phyloP scores from a whole-genome alignment of 2,113 vertebrate genomes.

The Percopsis transmontana region DNA sequence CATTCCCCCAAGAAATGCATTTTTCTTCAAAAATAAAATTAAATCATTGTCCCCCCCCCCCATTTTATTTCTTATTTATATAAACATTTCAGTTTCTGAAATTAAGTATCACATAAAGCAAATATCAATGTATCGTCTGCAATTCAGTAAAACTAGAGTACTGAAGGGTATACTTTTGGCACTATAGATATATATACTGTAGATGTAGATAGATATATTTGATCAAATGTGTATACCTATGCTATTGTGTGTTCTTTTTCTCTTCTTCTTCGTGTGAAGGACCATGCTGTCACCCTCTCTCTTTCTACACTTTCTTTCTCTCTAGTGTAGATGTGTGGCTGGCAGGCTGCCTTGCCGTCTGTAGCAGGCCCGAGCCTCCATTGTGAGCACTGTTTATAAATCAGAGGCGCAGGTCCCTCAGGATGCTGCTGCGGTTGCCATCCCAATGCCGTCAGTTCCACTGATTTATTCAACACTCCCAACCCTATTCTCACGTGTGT shows the following conservation, averaged over 20 bases:
- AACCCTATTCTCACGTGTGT: slow-evolving; percentile 54
- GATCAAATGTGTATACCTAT: background rate
- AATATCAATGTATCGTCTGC: too few species aligned
- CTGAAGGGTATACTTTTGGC: too few species aligned
- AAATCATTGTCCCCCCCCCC: too few species aligned
- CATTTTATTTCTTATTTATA: too few species aligned
- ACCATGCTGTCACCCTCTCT: slow-evolving; percentile 3
- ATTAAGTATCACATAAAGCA: background rate
- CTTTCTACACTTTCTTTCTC: background rate
- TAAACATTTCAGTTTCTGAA: background rate
- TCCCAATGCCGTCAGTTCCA: slow-evolving; percentile 53
- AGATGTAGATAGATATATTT: too few species aligned
- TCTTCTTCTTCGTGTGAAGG: slow-evolving; percentile 16
- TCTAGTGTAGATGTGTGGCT: slow-evolving; percentile 41
- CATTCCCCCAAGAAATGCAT: too few species aligned
- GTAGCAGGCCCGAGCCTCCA: background rate
- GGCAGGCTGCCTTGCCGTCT: slow-evolving; percentile 5
- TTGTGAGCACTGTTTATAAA: slow-evolving; percentile 50
- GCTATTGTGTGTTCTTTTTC: background rate
- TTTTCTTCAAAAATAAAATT: too few species aligned
- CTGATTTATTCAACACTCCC: slow-evolving; percentile 72
- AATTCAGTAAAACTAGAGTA: too few species aligned
- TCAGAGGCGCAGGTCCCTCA: slow-evolving; percentile 59
- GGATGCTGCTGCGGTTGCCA: slow-evolving; percentile 47
- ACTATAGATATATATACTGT: too few species aligned